Base-by-base conservation (phyloP, 2,888 invertebrate species). In the Drosophila pullipes region DNA sequence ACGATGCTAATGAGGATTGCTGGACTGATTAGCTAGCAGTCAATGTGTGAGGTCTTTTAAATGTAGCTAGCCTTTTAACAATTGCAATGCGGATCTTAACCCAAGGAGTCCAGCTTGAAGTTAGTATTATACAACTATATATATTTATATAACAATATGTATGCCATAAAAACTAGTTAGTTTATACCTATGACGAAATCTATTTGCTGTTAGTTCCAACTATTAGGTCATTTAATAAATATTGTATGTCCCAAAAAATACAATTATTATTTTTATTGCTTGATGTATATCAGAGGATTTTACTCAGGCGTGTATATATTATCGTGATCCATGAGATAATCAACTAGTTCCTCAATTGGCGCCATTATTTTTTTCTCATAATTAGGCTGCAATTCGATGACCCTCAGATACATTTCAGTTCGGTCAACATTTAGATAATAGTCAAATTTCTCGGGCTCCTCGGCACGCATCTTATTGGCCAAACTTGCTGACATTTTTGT, bases 341-440 rank as follows among this genome's bases (percentile, higher is more conserved):
- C 90, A 28, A 93, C 65, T 3, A 93, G 82, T 53, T 91, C 92
- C 47, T 91, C 89, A 44, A 93, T 76, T 13, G 93, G 87, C 13
- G 82, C 80, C 72, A 91, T 73, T 35, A 94, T 85, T 5, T 82
- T 76, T 49, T 91, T 85, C 25, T 83, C 85, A 59, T 90, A 94
- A 25, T 76, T 89, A n/a, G 85, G 67, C 85, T 94, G 93, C 22
- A 90, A 76, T 44, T 87, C 62, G 65, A 94, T 92, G 28, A 93
- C 85, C 33, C 92, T 77, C 13, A 88, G 60, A 60, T 94, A 87
- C 70, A 93, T 91, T 68, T 93, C 93, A 60, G 91, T 92, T 33
- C 94, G 91, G 74, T 94, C 92, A 1, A 65, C 77, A 65, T 93
- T 93, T 52, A 92, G 87, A 78, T 94, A 94, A 61, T 91, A 91